Percentiles rank a stretch among this genome's conserved stretches.
Conservation (phyloP, 2,797 vertebrate species). For the Percopsis omiscomaycus region DNA sequence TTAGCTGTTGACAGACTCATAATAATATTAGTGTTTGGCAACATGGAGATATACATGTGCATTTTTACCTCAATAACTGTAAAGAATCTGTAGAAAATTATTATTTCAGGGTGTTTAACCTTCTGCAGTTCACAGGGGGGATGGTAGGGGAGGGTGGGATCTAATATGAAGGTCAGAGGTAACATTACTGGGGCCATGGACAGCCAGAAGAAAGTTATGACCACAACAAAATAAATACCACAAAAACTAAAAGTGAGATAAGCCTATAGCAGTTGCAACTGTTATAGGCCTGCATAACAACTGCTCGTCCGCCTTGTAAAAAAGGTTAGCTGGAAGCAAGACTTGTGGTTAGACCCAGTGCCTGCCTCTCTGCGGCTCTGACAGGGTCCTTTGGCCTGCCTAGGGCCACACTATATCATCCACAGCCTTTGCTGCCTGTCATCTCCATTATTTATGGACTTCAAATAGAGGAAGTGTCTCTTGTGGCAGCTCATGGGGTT, state of each 20-base stretch:
- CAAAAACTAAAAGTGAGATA: neutral
- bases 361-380: conserved; percentile 58
- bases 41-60: too few relatives aligned
- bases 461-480: conserved; percentile 55
- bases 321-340: conserved; percentile 54
- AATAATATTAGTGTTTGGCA: too few relatives aligned
- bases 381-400: conserved; percentile 69
- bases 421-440: conserved; percentile 58
- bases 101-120: neutral
- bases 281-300: conserved; percentile 45
- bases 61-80: too few relatives aligned
- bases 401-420: conserved; percentile 67
- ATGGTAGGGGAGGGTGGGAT: neutral
- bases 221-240: conserved; percentile 14
- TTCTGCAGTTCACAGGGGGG: conserved; percentile 13
- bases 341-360: conserved; percentile 54
- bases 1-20: too few relatives aligned
- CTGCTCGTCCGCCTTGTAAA: conserved; percentile 58
- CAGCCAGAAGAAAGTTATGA: neutral
- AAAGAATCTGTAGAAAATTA: too few relatives aligned
- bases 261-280: conserved; percentile 20
- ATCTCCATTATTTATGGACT: conserved; percentile 75
- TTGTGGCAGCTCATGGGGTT: conserved; percentile 59
- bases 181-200: neutral
- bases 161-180: too few relatives aligned